Percentiles rank a stretch among this genome's conserved stretches.
Evolutionary conservation across 1,140 invertebrate species (phyloP).

Genomic region (Euwallacea fornicatus): DNA sequence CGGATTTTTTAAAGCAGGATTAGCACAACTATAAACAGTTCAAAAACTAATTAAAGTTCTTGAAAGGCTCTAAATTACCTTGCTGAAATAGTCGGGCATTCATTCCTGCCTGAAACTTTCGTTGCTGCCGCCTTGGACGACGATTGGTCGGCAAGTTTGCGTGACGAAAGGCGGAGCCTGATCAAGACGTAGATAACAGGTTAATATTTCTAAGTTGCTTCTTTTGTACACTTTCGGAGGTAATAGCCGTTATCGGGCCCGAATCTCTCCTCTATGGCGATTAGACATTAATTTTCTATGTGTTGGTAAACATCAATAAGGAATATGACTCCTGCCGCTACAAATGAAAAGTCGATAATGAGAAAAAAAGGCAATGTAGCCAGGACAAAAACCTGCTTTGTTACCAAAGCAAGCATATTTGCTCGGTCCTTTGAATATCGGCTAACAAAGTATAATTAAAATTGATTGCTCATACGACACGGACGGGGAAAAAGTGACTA

Average conservation of each 20-base stretch:
- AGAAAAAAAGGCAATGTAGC: too few species aligned
- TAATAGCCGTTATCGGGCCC: constrained; percentile 20
- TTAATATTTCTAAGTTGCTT: constrained; percentile 33
- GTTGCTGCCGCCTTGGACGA: background rate
- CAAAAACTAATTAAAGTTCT: constrained; percentile 25
- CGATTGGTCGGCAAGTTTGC: constrained; percentile 23
- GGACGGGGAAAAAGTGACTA: constrained; percentile 30
- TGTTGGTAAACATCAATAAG: constrained; percentile 20
- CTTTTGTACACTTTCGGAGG: constrained; percentile 25
- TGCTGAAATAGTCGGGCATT: constrained; percentile 14
- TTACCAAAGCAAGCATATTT: constrained; percentile 3
- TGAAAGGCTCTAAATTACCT: constrained; percentile 5
- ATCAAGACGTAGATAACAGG: constrained; percentile 31
- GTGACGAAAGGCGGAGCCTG: constrained; percentile 27
- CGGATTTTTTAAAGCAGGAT: background rate
- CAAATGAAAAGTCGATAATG: too few species aligned
- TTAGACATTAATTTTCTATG: constrained; percentile 27
- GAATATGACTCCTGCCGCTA: constrained; percentile 5
- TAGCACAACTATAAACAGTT: background rate
- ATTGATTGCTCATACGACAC: constrained; percentile 35
- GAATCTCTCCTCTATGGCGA: constrained; percentile 22
- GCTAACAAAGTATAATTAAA: constrained; percentile 35
- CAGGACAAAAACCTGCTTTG: background rate
- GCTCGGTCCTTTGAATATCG: constrained; percentile 25
- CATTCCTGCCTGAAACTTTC: constrained; percentile 19